Evolutionary conservation across 1,140 invertebrate genomes (phyloP).

Genomic region (Apis dorsata): DNA sequence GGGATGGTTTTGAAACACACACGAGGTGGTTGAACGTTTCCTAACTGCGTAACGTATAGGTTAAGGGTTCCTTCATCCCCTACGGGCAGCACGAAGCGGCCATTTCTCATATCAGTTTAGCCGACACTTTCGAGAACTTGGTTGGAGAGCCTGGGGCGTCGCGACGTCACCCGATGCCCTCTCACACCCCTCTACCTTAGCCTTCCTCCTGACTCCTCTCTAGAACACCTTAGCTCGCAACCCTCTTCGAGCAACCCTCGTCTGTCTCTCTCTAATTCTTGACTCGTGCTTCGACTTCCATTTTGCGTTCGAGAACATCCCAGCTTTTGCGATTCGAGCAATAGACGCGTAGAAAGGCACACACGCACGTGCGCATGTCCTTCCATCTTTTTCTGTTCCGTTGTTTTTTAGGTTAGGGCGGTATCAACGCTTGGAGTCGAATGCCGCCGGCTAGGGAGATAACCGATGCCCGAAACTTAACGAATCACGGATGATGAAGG

Average conservation of each 20-base stretch:
- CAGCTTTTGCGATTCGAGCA: not conserved
- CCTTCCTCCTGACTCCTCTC: constrained; percentile 45
- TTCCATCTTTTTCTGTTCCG: not conserved
- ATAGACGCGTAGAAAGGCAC: too few relatives aligned
- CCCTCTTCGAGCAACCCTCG: constrained; percentile 28
- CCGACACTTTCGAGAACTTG: constrained; percentile 79
- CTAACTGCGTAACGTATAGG: constrained; percentile 74
- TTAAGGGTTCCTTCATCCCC: constrained; percentile 72
- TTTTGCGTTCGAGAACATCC: constrained; percentile 37
- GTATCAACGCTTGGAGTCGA: constrained; percentile 48
- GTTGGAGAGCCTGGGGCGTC: constrained; percentile 70
- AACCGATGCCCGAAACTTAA: constrained; percentile 75
- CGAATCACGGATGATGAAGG: constrained; percentile 72
- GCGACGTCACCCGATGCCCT: constrained; percentile 74
- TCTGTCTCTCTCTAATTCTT: not conserved
- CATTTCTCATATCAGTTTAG: constrained; percentile 80
- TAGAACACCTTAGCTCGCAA: constrained; percentile 53
- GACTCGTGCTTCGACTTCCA: constrained; percentile 33
- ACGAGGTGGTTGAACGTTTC: constrained; percentile 67
- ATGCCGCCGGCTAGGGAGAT: constrained; percentile 71
- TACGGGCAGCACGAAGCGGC: constrained; percentile 77
- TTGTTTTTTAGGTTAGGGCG: not conserved
- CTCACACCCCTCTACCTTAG: constrained; percentile 33
- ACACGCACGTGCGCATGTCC: not conserved
- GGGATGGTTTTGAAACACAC: constrained; percentile 61